A percentile compares a stretch with the other conserved stretches of the same genome.
Evolutionary conservation across 1,140 invertebrate species (phyloP).

Genomic region (Lucilia cuprina): DNA sequence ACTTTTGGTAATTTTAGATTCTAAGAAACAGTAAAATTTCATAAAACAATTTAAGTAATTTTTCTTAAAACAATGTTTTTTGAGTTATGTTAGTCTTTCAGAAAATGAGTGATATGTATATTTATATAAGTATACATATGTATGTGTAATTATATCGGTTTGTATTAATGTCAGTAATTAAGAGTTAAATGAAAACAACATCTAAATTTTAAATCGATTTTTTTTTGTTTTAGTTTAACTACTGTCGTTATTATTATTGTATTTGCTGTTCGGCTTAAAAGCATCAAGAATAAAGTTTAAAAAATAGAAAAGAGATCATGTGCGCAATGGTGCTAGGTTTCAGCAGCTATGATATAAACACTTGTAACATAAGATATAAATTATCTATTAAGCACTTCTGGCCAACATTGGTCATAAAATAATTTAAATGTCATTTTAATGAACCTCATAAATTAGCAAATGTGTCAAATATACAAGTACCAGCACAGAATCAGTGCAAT

Average conservation of each 20-base stretch:
- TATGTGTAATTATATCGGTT: background rate
- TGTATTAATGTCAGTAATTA: background rate
- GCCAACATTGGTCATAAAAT: conserved; percentile 34
- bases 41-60: too few relatives aligned
- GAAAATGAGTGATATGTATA: too few relatives aligned
- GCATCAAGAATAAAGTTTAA: background rate
- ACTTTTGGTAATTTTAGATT: too few relatives aligned
- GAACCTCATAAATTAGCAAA: conserved; percentile 33
- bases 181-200: conserved; percentile 3
- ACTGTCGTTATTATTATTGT: background rate
- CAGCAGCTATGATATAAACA: background rate
- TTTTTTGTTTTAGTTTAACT: background rate
- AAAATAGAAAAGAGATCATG: background rate
- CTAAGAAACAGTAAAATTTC: too few relatives aligned
- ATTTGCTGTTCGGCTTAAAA: background rate
- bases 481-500: conserved; percentile 27
- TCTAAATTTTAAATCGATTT: background rate
- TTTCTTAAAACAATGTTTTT: too few relatives aligned
- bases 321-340: background rate
- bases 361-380: conserved; percentile 12
- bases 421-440: conserved; percentile 35
- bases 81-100: too few relatives aligned
- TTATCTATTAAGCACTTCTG: conserved; percentile 35
- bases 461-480: conserved; percentile 28
- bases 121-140: background rate